phyloP scores from a whole-genome alignment of 2,888 invertebrate genomes.

The Tribolium freemani region DNA sequence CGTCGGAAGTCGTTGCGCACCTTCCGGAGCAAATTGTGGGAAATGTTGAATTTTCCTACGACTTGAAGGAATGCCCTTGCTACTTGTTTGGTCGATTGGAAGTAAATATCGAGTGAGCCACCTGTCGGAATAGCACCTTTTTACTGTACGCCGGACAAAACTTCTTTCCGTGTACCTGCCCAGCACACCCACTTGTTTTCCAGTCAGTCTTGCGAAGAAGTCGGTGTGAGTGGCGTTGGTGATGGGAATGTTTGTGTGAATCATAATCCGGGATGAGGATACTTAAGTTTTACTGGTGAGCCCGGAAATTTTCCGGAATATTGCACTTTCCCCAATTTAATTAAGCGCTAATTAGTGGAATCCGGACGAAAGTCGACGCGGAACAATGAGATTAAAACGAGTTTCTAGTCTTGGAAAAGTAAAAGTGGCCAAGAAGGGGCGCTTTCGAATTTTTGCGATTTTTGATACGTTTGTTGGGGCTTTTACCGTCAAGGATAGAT shows the following conservation, averaged over 20 bases:
- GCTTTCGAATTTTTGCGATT: neutral
- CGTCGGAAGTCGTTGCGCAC: neutral
- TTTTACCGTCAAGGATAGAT: slow-evolving; percentile 5
- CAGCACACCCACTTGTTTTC: slow-evolving; percentile 50
- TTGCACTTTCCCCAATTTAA: neutral
- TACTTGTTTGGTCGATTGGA: slow-evolving; percentile 60
- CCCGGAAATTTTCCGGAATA: neutral
- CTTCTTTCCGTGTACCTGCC: slow-evolving; percentile 51
- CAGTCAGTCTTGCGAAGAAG: slow-evolving; percentile 40
- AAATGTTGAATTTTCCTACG: slow-evolving; percentile 6
- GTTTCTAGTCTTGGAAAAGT: slow-evolving; percentile 12
- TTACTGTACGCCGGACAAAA: slow-evolving; percentile 44
- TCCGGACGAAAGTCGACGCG: neutral
- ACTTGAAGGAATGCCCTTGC: slow-evolving; percentile 60
- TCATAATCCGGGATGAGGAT: slow-evolving; percentile 56
- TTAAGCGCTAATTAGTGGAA: neutral
- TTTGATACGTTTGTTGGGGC: neutral
- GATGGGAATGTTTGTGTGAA: neutral
- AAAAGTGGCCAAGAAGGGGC: neutral
- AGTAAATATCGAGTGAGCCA: slow-evolving; percentile 55
- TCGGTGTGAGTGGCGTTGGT: slow-evolving; percentile 31
- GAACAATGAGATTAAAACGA: slow-evolving; percentile 2
- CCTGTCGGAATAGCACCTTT: neutral
- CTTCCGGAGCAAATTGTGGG: slow-evolving; percentile 7
- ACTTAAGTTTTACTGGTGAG: slow-evolving; percentile 64